phyloP scores from a whole-genome alignment of 2,888 invertebrate species.

The Kryphioiulus occultus region DNA sequence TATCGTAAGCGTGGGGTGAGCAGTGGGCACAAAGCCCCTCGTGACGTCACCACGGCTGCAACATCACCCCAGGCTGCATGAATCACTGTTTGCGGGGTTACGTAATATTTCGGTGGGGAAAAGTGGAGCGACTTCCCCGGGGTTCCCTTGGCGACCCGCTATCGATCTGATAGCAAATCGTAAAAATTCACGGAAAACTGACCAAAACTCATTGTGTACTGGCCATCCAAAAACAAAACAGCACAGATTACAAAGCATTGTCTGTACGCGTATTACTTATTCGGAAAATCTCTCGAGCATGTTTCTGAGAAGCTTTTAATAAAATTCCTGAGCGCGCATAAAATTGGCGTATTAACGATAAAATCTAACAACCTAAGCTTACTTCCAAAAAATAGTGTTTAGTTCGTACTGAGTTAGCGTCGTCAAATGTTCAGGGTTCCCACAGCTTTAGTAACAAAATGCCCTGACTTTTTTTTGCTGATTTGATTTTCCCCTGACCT shows the following conservation, averaged over 20 bases:
- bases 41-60: not conserved
- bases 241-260: not conserved
- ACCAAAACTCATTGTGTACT: not conserved
- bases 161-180: not conserved
- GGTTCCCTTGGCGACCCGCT: slow-evolving; percentile 12
- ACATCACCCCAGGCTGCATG: not conserved
- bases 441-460: too few species aligned
- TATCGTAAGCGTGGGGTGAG: not conserved
- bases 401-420: not conserved
- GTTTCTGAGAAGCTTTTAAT: not conserved
- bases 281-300: not conserved
- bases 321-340: not conserved
- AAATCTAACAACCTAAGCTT: not conserved
- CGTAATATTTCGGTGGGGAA: not conserved
- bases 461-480: too few species aligned
- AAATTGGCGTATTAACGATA: not conserved
- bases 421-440: too few species aligned
- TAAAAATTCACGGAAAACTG: slow-evolving; percentile 10
- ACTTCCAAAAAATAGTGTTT: not conserved
- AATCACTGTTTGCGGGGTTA: not conserved
- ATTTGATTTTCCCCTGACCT: too few species aligned
- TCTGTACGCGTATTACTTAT: not conserved
- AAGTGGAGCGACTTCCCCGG: not conserved
- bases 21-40: not conserved
- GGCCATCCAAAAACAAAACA: not conserved